A percentile compares a stretch with the other conserved stretches of the same genome.
Conservation (phyloP, 2,888 invertebrate species). For the Alloscopus bannaensis region DNA sequence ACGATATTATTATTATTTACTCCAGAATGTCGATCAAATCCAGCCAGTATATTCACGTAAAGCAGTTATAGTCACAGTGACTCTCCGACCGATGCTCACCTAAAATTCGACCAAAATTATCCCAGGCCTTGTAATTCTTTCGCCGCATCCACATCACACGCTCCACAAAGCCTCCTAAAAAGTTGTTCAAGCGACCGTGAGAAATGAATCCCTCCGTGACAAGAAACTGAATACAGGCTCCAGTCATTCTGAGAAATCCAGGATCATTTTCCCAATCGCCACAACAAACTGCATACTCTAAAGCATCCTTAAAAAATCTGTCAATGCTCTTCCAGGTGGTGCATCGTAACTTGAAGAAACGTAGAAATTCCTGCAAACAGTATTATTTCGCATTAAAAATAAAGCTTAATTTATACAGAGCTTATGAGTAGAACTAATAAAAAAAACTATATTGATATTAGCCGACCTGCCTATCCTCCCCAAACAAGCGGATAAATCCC, state of each 20-base stretch:
- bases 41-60: too few relatives aligned
- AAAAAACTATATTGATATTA: neutral
- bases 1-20: neutral
- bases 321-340: conserved; percentile 62
- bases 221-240: conserved; percentile 55
- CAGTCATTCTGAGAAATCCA: conserved; percentile 59
- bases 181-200: conserved; percentile 57
- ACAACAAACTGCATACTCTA: conserved; percentile 68
- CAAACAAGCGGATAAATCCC: conserved; percentile 59
- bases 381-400: neutral
- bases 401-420: neutral
- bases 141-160: conserved; percentile 64
- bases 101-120: conserved; percentile 67
- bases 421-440: neutral
- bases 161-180: conserved; percentile 66
- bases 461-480: conserved; percentile 53
- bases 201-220: conserved; percentile 56
- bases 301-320: conserved; percentile 68
- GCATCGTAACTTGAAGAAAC: conserved; percentile 55
- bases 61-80: neutral
- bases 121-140: conserved; percentile 66
- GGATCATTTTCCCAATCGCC: conserved; percentile 66
- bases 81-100: conserved; percentile 45
- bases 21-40: too few relatives aligned
- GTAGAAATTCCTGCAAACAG: conserved; percentile 59